Evolutionary conservation across 30 jellyfish, hydroid and myxozoan species (phyloP).

Genomic region (Pseudorhiza aurosa): DNA sequence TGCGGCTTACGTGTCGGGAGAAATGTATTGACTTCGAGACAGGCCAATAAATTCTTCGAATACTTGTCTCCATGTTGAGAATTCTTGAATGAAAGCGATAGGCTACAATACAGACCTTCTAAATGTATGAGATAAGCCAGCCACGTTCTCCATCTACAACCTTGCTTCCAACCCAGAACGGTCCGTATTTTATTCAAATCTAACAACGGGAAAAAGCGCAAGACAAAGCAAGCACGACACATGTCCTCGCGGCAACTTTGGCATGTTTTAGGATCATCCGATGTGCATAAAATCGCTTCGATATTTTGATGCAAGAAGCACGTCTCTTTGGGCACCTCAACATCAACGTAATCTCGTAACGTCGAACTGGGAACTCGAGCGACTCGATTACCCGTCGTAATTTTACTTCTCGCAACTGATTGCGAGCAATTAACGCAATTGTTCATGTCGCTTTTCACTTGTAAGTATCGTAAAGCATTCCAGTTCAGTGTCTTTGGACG

Average conservation of each 20-base stretch:
- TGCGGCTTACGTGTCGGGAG: too few species aligned
- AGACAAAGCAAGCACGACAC: conserved; percentile 90
- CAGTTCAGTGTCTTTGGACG: neutral
- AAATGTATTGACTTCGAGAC: too few species aligned
- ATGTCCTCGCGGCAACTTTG: conserved; percentile 71
- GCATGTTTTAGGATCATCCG: conserved; percentile 66
- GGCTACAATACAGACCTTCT: conserved; percentile 57
- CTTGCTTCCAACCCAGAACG: conserved; percentile 74
- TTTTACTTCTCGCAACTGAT: neutral
- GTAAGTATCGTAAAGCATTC: neutral
- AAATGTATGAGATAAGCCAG: conserved; percentile 75
- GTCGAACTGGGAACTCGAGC: conserved; percentile 13
- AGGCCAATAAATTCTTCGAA: too few species aligned
- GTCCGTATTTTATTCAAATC: conserved; percentile 76
- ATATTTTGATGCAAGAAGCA: conserved; percentile 18
- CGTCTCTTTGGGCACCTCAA: conserved; percentile 23
- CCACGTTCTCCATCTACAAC: conserved; percentile 99
- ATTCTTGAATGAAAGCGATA: too few species aligned
- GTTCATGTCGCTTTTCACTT: neutral
- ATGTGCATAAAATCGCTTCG: conserved; percentile 47
- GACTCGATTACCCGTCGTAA: neutral
- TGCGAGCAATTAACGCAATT: neutral
- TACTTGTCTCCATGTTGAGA: too few species aligned
- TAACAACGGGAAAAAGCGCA: conserved; percentile 76
- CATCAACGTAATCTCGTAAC: conserved; percentile 37